These are phyloP conservation scores for Pterophyllum scalare DNA, from an alignment of 2,113 vertebrate genomes.

Conservation along the genomic window DNA sequence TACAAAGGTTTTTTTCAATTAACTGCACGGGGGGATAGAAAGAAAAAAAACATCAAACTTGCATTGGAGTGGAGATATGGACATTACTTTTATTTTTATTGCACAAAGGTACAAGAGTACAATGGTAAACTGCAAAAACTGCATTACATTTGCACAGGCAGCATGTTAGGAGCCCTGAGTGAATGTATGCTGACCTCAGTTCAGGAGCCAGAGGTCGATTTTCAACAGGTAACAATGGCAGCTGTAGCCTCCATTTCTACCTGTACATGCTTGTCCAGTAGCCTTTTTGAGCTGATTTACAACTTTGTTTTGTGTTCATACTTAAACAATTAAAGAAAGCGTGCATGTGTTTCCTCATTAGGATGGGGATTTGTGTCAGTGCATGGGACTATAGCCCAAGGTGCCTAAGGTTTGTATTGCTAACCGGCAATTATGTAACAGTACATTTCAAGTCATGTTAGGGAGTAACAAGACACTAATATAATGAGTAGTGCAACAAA, in stretches of 20 bases:
- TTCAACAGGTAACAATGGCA: background rate
- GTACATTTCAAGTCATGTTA: background rate
- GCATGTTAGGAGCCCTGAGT: background rate
- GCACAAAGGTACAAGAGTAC: background rate
- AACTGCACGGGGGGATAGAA: too few species aligned
- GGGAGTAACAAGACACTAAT: background rate
- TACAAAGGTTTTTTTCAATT: too few species aligned
- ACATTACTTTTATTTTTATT: background rate
- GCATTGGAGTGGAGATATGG: background rate
- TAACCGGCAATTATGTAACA: background rate
- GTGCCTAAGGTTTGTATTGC: background rate
- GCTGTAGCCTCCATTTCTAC: background rate
- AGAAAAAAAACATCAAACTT: too few species aligned
- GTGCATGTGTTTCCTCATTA: background rate
- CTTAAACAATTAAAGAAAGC: background rate
- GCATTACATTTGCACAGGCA: background rate
- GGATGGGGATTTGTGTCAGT: background rate
- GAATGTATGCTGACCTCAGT: background rate
- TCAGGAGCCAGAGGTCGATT: fast-evolving
- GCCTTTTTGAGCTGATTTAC: too few species aligned
- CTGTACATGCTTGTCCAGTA: background rate
- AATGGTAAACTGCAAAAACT: background rate
- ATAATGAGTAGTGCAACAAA: background rate
- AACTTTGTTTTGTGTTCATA: background rate
- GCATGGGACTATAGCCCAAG: background rate